Percentiles rank a stretch among this genome's conserved stretches.
These are phyloP conservation scores for Apodemus agrarius DNA, from an alignment of 2,797 vertebrate species.

Conservation along the genomic window DNA sequence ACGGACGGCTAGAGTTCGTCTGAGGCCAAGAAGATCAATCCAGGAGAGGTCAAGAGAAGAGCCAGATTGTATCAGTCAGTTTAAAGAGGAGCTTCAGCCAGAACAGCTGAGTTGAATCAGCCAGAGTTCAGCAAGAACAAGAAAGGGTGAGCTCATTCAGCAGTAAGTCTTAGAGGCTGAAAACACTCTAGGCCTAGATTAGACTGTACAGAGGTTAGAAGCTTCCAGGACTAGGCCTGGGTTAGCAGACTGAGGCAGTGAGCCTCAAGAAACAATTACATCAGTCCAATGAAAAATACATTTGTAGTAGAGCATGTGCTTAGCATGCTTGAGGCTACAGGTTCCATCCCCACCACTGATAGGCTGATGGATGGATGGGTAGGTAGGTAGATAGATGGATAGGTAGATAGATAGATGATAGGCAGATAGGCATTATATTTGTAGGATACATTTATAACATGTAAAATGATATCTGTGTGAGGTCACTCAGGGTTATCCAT, in stretches of 20 bases:
- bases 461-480: neutral
- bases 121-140: too few species aligned
- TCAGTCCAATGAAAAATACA: too few species aligned
- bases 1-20: neutral
- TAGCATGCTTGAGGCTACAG: neutral
- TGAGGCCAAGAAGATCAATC: neutral
- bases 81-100: neutral
- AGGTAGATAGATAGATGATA: too few species aligned
- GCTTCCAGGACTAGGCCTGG: too few species aligned
- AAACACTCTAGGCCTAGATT: too few species aligned
- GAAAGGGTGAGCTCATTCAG: too few species aligned
- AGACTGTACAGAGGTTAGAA: too few species aligned
- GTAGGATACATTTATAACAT: neutral
- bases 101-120: too few species aligned
- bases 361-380: neutral
- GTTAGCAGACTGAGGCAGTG: too few species aligned
- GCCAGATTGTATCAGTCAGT: neutral
- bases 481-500: neutral
- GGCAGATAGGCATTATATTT: neutral
- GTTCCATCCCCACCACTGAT: neutral
- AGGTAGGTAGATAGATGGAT: neutral
- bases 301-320: too few species aligned
- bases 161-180: too few species aligned
- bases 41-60: neutral
- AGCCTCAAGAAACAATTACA: too few species aligned